A percentile compares a stretch with the other conserved stretches of the same genome.
Evolutionary conservation across 2,113 vertebrate genomes (phyloP).

Genomic region (Globicephala melas): DNA sequence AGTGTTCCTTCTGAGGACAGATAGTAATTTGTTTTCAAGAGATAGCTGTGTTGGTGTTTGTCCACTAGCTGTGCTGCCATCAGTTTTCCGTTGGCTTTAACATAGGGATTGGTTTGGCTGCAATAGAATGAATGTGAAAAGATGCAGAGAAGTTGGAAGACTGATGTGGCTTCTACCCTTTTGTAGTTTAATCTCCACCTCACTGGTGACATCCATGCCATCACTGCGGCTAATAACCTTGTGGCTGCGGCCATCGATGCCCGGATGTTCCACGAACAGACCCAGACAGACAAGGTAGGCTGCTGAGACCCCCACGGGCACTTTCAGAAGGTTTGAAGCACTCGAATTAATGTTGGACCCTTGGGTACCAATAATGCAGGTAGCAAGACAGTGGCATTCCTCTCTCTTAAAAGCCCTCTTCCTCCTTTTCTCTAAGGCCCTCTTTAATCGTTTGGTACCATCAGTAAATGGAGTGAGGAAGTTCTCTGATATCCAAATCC

Average conservation of each 20-base stretch:
- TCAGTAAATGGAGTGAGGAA: conserved; percentile 86
- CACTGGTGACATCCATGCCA: conserved; percentile 98
- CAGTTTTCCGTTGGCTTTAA: background rate
- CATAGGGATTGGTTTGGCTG: background rate
- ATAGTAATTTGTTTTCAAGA: background rate
- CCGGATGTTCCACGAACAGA: conserved; percentile 95
- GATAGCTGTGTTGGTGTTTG: background rate
- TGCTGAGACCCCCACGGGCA: background rate
- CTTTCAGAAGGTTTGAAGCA: background rate
- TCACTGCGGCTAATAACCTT: conserved; percentile 97
- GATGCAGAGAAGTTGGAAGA: background rate
- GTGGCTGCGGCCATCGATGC: conserved; percentile 95
- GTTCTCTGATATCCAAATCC: conserved; percentile 94
- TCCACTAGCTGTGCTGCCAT: background rate
- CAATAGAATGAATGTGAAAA: background rate
- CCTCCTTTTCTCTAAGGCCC: conserved; percentile 82
- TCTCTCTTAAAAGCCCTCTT: background rate
- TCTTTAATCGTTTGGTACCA: conserved; percentile 94
- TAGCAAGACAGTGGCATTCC: background rate
- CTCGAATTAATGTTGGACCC: background rate
- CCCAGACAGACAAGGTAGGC: conserved; percentile 93
- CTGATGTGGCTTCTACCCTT: conserved; percentile 24
- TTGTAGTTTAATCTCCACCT: conserved; percentile 98
- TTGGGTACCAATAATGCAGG: background rate
- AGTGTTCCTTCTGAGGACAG: background rate